Evolutionary conservation across 2,113 vertebrate genomes (phyloP).

Genomic region (Phoenicopterus ruber): DNA sequence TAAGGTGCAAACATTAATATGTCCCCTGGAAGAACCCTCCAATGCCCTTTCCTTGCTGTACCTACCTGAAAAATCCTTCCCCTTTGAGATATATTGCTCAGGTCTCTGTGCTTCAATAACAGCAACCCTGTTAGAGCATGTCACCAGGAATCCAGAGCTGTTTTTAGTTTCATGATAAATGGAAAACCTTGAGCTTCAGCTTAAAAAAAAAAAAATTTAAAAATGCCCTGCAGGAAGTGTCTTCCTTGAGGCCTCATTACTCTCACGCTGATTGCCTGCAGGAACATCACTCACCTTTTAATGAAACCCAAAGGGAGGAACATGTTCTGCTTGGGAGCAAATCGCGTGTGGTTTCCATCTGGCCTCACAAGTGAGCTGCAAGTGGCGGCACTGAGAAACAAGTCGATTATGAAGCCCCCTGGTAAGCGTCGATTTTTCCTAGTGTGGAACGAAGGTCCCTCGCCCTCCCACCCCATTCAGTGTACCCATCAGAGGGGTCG

Average conservation of each 20-base stretch:
- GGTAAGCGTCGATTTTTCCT: neutral
- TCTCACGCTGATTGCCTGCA: neutral
- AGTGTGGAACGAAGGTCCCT: neutral
- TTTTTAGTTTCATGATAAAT: neutral
- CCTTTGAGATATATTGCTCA: neutral
- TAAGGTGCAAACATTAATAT: neutral
- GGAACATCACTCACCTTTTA: slow-evolving; percentile 1
- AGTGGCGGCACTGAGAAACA: neutral
- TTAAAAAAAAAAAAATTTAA: neutral
- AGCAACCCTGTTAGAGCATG: neutral
- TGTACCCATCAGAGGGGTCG: neutral
- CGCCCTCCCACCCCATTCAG: neutral
- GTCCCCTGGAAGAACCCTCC: neutral
- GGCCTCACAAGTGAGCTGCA: neutral
- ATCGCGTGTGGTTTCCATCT: neutral
- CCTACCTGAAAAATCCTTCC: neutral
- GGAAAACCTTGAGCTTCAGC: neutral
- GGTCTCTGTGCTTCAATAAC: neutral
- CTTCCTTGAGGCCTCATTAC: neutral
- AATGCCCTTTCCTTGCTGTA: neutral
- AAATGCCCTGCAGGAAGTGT: neutral
- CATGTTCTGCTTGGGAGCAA: neutral
- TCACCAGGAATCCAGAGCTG: neutral
- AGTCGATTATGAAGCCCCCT: neutral
- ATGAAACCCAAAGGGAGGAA: slow-evolving; percentile 5